phyloP scores from a whole-genome alignment of 2,888 invertebrate genomes.

The Ceriagrion tenellum region DNA sequence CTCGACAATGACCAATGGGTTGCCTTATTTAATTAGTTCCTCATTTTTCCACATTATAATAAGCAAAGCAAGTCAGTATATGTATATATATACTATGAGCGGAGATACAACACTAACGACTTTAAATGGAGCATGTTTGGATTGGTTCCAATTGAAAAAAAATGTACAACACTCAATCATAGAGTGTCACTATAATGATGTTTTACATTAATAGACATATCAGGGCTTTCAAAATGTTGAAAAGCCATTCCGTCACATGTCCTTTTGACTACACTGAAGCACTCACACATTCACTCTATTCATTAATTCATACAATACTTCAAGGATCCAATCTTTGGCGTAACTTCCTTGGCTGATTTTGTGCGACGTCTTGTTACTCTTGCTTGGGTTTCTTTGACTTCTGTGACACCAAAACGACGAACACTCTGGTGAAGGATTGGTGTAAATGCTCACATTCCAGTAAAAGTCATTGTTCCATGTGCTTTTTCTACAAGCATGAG shows the following conservation, averaged over 20 bases:
- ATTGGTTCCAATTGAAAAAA: conserved; percentile 40
- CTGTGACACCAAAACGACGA: background rate
- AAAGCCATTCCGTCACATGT: conserved; percentile 47
- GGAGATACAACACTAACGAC: conserved; percentile 57
- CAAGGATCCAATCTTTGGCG: conserved; percentile 10
- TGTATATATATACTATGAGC: conserved; percentile 53
- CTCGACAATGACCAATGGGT: conserved; percentile 43
- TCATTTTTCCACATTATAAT: conserved; percentile 39
- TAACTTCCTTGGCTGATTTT: conserved; percentile 48
- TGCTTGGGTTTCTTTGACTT: background rate
- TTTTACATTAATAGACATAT: conserved; percentile 25
- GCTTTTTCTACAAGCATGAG: conserved; percentile 43
- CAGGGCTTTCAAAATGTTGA: conserved; percentile 5
- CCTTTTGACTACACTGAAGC: conserved; percentile 61
- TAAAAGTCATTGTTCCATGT: conserved; percentile 40
- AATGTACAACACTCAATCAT: conserved; percentile 23
- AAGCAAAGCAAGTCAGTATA: conserved; percentile 56
- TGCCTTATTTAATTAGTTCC: conserved; percentile 40
- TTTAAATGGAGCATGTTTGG: conserved; percentile 50
- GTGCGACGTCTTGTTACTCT: conserved; percentile 33
- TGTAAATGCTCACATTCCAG: conserved; percentile 41
- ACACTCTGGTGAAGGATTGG: conserved; percentile 25
- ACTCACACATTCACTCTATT: conserved; percentile 54
- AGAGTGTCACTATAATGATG: conserved; percentile 23
- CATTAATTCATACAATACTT: conserved; percentile 33